Evolutionary conservation across 1,140 invertebrate species (phyloP).

Genomic region (Diorhabda carinulata): DNA sequence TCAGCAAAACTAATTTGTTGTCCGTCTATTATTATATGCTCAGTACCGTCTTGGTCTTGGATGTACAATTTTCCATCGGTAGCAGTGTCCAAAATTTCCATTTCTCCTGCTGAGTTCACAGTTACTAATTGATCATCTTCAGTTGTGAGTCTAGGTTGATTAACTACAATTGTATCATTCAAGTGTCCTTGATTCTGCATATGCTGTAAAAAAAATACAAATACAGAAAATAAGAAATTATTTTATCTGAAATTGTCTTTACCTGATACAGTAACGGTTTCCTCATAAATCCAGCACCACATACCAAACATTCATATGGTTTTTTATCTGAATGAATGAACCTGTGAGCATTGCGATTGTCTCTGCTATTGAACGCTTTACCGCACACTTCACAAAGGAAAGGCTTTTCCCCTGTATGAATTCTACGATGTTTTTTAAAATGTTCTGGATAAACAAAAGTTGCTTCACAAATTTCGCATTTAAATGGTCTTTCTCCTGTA

Average conservation of each 20-base stretch:
- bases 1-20: conserved; percentile 45
- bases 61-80: conserved; percentile 54
- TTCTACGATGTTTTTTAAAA: conserved; percentile 75
- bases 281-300: conserved; percentile 77
- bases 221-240: background rate
- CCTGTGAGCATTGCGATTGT: conserved; percentile 79
- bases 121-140: conserved; percentile 54
- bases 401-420: conserved; percentile 74
- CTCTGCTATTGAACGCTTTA: conserved; percentile 78
- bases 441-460: conserved; percentile 82
- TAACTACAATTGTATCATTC: conserved; percentile 74
- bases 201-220: conserved; percentile 51
- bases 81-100: conserved; percentile 38
- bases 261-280: conserved; percentile 68
- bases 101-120: conserved; percentile 42
- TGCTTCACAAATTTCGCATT: conserved; percentile 68
- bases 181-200: conserved; percentile 62
- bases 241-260: background rate
- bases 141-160: conserved; percentile 64
- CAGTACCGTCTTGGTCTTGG: conserved; percentile 53
- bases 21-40: conserved; percentile 55
- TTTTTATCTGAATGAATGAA: conserved; percentile 84
- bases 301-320: conserved; percentile 78
- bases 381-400: conserved; percentile 81
- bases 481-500: conserved; percentile 65